Evolutionary conservation across 2,113 vertebrate genomes (phyloP), one percentile per base, ranked within the genome.

Genomic region (Orycteropus afer): DNA sequence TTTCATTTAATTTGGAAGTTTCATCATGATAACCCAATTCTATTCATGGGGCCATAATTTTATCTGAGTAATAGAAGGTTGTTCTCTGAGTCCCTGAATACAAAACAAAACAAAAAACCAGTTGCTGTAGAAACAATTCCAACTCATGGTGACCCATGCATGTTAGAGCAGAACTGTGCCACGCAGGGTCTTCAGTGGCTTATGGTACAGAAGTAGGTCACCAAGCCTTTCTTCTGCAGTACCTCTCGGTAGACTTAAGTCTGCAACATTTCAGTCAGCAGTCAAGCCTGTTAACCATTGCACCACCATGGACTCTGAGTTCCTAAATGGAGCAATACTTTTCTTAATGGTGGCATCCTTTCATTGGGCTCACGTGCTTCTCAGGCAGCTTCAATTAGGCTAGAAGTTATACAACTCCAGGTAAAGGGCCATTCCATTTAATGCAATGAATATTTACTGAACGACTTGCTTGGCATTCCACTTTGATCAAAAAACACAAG

Each of bases 1-100:
- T 81, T 87, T 88, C n/a, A 65, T 65, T 80, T 80, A 76, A 76
- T 84, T 83, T 63, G 65, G 37, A 55, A 32, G 59, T 77, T 89
- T 90, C 42, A 65, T 9, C 47, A 84, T 34, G 65, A 59, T 69
- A 71, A 65, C 57, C 63, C 77, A 86, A 5, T 80, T 76, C 42
- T 45, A 42, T 22, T 92, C n/a, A 63, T 4, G 34, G 76, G 45
- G 9, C 49, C 55, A 34, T 76, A 13, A 25, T n/a, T 45, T 76
- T 69, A 49, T 22, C 45, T 69, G 74, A 87, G 65, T 40, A 34
- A 71, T 3, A 90, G 20, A 37, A 81, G 49, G 2, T 25, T 77
- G 71, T 51, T 76, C 47, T 69, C 84, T 42, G 29, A 63, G 51
- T 53, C 67, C 29, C 71, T 71, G 25, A 76, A 71, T 71, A 71